phyloP scores from a whole-genome alignment of 2,797 vertebrate species.

The Discoglossus pictus region DNA sequence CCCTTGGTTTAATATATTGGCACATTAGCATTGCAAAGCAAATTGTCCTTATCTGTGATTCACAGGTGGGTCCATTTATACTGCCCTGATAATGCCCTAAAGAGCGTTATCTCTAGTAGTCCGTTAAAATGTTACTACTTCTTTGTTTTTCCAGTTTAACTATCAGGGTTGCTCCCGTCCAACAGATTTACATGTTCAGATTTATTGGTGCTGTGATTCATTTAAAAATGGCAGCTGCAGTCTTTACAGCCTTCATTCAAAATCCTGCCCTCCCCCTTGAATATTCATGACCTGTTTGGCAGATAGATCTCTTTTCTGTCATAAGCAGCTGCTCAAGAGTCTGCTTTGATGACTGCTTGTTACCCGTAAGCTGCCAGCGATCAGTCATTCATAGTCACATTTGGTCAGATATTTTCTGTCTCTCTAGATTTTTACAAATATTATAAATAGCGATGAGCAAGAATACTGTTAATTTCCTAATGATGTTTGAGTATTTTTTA shows the following conservation, averaged over 20 bases:
- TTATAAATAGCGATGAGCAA: conserved; percentile 21
- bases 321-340: conserved; percentile 45
- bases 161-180: conserved; percentile 6
- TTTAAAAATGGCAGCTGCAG: conserved; percentile 41
- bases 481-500: too few species aligned
- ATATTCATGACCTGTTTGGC: conserved; percentile 51
- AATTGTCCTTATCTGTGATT: conserved; percentile 45
- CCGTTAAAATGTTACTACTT: conserved; percentile 27
- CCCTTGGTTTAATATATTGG: conserved; percentile 39
- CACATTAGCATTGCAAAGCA: conserved; percentile 44
- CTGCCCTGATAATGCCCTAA: background rate
- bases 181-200: conserved; percentile 25
- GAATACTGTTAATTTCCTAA: too few species aligned
- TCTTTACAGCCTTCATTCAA: conserved; percentile 29
- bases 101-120: conserved; percentile 15
- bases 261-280: conserved; percentile 42
- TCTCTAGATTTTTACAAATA: too few species aligned
- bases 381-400: conserved; percentile 29
- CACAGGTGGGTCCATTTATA: conserved; percentile 40
- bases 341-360: conserved; percentile 37
- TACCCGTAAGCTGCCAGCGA: conserved; percentile 33
- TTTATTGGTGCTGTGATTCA: conserved; percentile 21
- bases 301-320: conserved; percentile 42
- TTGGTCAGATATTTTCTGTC: conserved; percentile 31
- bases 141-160: conserved; percentile 38